Evolutionary conservation across 1,140 invertebrate species (phyloP).

Genomic region (Apis dorsata): DNA sequence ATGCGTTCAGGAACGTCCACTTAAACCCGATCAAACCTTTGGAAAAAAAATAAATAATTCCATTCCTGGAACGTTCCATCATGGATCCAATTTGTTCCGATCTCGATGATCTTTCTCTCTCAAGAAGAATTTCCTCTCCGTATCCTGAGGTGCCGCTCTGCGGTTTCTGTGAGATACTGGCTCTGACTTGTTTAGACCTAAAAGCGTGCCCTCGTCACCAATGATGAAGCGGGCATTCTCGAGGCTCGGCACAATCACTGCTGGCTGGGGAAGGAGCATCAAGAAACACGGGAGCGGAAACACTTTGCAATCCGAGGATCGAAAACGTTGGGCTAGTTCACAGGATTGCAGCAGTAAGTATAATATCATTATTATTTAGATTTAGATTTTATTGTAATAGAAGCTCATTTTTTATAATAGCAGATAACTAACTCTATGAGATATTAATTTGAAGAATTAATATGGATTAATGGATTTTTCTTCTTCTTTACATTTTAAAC

Average conservation of each 20-base stretch:
- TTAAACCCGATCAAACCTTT: neutral
- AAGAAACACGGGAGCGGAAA: constrained; percentile 86
- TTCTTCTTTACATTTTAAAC: no score
- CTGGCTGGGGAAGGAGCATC: constrained; percentile 93
- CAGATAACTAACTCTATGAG: no score
- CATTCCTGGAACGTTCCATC: neutral
- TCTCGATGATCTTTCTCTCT: no score
- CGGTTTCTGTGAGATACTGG: constrained; percentile 80
- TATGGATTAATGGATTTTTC: no score
- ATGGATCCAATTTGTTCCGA: no score
- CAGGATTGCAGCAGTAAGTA: constrained; percentile 92
- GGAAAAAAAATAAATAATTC: neutral
- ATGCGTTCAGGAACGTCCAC: constrained; percentile 17
- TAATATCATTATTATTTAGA: neutral
- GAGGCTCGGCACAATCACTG: constrained; percentile 91
- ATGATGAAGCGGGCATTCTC: constrained; percentile 96
- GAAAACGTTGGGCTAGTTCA: constrained; percentile 95
- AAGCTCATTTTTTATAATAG: no score
- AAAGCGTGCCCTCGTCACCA: constrained; percentile 96
- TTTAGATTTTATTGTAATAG: neutral
- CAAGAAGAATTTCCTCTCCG: constrained; percentile 57
- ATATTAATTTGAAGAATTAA: no score
- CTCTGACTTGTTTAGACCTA: constrained; percentile 85
- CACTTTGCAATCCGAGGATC: constrained; percentile 89
- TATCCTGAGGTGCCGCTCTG: constrained; percentile 75